Percentiles rank a stretch among this genome's conserved stretches.
phyloP scores from a whole-genome alignment of 2,113 vertebrate genomes.

The Trachemys scripta region DNA sequence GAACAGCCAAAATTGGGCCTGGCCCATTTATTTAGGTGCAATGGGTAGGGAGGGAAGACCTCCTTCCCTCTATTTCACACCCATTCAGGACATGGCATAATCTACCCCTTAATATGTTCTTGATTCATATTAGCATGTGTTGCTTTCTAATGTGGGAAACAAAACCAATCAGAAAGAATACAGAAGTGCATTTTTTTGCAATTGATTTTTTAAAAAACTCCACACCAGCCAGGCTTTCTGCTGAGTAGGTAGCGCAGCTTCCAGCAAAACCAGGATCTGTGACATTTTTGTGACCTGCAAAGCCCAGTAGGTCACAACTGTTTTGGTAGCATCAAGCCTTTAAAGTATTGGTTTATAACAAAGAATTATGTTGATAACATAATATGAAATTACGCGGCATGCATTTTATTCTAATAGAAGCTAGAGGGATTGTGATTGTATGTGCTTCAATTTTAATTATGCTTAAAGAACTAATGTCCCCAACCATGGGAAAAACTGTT shows the following conservation, averaged over 20 bases:
- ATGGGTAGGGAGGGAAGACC: not conserved
- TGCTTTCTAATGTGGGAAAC: not conserved
- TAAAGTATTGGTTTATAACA: not conserved
- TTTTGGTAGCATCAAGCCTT: not conserved
- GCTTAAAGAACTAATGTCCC: not conserved
- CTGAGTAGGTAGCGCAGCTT: not conserved
- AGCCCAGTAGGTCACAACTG: not conserved
- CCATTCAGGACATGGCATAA: not conserved
- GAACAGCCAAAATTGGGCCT: not conserved
- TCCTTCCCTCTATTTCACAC: not conserved
- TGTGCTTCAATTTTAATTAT: not conserved
- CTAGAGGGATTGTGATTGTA: not conserved
- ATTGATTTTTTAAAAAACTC: slow-evolving; percentile 46
- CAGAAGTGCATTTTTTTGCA: not conserved
- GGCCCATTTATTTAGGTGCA: not conserved
- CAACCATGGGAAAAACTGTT: not conserved
- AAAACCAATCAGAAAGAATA: not conserved
- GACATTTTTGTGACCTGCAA: not conserved
- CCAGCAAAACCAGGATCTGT: not conserved
- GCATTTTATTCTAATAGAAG: not conserved
- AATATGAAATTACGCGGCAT: not conserved
- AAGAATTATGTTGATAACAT: not conserved
- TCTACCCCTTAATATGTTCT: not conserved
- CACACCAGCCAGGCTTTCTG: not conserved
- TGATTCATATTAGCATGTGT: not conserved